A percentile compares a stretch with the other conserved stretches of the same genome.
Evolutionary conservation across 2,797 vertebrate species (phyloP).

Genomic region (Xyrichtys novacula): DNA sequence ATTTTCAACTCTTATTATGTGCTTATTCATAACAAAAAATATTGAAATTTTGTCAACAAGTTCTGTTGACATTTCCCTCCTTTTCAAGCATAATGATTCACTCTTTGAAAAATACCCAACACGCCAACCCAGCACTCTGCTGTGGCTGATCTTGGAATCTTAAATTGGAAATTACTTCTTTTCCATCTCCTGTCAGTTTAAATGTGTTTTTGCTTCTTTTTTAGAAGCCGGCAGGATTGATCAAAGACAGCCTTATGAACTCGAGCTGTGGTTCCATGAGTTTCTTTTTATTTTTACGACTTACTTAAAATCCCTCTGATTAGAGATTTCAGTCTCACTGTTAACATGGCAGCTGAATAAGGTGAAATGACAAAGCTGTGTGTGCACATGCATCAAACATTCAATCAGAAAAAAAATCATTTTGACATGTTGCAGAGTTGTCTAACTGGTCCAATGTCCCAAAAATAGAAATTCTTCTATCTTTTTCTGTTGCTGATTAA

Average conservation of each 20-base stretch:
- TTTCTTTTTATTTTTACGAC: too few species aligned
- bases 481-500: too few species aligned
- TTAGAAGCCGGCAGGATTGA: neutral
- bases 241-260: neutral
- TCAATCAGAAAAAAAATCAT: too few species aligned
- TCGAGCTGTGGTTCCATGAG: neutral
- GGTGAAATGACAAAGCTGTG: too few species aligned
- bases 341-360: too few species aligned
- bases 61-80: conserved; percentile 19
- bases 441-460: too few species aligned
- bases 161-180: neutral
- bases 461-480: too few species aligned
- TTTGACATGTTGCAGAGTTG: too few species aligned
- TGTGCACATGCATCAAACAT: too few species aligned
- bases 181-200: neutral
- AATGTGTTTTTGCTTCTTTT: neutral
- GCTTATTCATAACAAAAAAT: conserved; percentile 25
- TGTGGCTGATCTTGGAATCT: neutral
- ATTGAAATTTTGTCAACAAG: conserved; percentile 16
- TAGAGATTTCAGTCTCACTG: too few species aligned
- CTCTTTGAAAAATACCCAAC: conserved; percentile 3
- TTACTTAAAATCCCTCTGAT: too few species aligned
- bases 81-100: conserved; percentile 35
- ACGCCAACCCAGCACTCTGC: neutral
- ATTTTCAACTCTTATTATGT: conserved; percentile 46